phyloP scores from a whole-genome alignment of 2,113 vertebrate species.

The Terrapene triunguis region DNA sequence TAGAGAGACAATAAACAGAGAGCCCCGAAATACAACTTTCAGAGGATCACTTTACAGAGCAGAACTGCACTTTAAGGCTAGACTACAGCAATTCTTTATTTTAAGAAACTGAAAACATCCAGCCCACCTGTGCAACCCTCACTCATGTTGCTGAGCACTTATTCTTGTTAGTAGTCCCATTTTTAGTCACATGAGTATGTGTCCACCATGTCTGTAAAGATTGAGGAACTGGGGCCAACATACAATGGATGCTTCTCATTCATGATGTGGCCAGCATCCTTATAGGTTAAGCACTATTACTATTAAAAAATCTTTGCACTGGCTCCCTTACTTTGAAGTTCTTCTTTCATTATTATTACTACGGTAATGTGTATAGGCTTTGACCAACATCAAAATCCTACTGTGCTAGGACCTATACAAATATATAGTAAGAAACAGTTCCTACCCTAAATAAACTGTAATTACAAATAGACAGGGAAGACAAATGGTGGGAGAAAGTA shows the following conservation, averaged over 20 bases:
- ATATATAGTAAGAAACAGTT: background rate
- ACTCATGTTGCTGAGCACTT: background rate
- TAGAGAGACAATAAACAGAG: background rate
- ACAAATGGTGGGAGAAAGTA: background rate
- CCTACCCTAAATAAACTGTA: background rate
- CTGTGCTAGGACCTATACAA: background rate
- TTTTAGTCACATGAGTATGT: background rate
- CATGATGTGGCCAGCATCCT: background rate
- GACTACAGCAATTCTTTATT: background rate
- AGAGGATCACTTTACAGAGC: background rate
- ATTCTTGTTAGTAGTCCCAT: background rate
- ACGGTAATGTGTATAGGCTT: background rate
- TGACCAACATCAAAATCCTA: background rate
- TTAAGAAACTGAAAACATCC: background rate
- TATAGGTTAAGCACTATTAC: background rate
- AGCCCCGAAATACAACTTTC: background rate
- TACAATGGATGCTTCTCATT: background rate
- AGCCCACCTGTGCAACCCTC: background rate
- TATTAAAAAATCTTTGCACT: background rate
- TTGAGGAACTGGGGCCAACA: background rate
- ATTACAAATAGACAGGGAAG: background rate
- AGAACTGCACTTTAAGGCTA: background rate
- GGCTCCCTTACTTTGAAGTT: background rate
- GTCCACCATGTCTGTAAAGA: accelerated
- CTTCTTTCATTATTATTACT: background rate